Base-by-base conservation (phyloP, 30 jellyfish, hydroid and myxozoan species). In the Clytia hemisphaerica region DNA sequence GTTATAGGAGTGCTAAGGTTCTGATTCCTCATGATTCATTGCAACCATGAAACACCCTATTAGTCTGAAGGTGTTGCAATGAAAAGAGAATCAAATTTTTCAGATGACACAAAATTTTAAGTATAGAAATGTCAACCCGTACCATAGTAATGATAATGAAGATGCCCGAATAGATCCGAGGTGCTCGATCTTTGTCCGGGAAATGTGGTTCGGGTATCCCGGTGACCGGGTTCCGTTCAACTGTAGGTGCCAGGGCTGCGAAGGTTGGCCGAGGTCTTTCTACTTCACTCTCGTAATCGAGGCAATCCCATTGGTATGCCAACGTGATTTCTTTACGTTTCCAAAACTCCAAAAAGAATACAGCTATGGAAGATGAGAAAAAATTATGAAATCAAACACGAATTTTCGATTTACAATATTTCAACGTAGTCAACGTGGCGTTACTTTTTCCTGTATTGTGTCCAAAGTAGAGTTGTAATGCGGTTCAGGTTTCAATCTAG, bases 201-300 rank as follows among this genome's bases (percentile, higher is more conserved):
- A 89, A 89, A 72, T 89, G 98, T 2, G 98, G 98, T 36, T 89
- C 98, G 6, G 92, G 92, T 4, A 89, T 76, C 3, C 98, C 98
- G 1, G 98, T 89, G 87, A 89, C 87, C 1, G 98, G 98, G 73
- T 89, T 89, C 54, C 98, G 68, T 66, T 89, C 98, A 38, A 89
- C 98, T 3, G 98, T 79, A 30, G 98, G 98, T 33, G 98, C 98
- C 21, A 89, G 83, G 5, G 98, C 98, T 38, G 98, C 98, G 77
- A 80, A 89, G 12, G 98, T 89, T 24, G 98, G 98, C 15, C 98
- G 83, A 0, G 98, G 94, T 35, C 95, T 58, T 63, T 89, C 98
- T 57, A 74, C 98, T 42, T 89, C 98, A 30, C 95, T 81, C 51
- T 89, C 98, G 72, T 89, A 89, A 16, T 93, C 98, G 29, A 89